Percentiles rank a stretch among this genome's conserved stretches.
Conservation (phyloP, 1,140 invertebrate species). For the Meloidogyne chitwoodi region DNA sequence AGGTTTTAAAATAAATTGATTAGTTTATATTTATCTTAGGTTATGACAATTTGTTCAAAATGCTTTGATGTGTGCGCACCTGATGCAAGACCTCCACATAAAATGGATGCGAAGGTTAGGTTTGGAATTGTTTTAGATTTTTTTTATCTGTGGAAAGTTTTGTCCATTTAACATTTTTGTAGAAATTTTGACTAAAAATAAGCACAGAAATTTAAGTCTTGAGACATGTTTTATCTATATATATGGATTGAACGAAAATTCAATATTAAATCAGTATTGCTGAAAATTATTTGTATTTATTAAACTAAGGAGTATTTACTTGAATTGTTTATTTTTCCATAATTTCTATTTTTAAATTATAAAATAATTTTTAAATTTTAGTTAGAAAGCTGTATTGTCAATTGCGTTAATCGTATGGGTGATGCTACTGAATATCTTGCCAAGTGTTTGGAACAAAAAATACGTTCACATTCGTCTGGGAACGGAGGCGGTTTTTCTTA, state of each 20-base stretch:
- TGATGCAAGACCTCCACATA: conserved; percentile 50
- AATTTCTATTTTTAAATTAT: background rate
- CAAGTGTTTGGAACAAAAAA: conserved; percentile 52
- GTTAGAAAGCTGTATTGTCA: conserved; percentile 36
- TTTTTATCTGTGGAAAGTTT: too few relatives aligned
- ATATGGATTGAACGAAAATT: too few relatives aligned
- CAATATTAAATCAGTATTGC: too few relatives aligned
- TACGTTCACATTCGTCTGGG: background rate
- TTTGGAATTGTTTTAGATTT: too few relatives aligned
- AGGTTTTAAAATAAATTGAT: background rate
- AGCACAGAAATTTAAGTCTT: too few relatives aligned
- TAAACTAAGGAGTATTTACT: too few relatives aligned
- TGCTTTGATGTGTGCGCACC: conserved; percentile 57
- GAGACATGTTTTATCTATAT: too few relatives aligned
- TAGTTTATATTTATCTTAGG: background rate
- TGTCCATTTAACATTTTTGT: too few relatives aligned
- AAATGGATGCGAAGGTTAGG: conserved; percentile 38
- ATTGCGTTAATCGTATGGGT: conserved; percentile 60
- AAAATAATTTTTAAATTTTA: background rate
- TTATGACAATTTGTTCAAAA: conserved; percentile 35
- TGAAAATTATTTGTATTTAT: too few relatives aligned
- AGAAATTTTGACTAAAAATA: too few relatives aligned
- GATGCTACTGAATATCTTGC: conserved; percentile 59
- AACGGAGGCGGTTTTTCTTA: background rate
- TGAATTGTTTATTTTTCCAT: background rate